Conservation (phyloP, 2,888 invertebrate genomes). For the Campoplex nolae region DNA sequence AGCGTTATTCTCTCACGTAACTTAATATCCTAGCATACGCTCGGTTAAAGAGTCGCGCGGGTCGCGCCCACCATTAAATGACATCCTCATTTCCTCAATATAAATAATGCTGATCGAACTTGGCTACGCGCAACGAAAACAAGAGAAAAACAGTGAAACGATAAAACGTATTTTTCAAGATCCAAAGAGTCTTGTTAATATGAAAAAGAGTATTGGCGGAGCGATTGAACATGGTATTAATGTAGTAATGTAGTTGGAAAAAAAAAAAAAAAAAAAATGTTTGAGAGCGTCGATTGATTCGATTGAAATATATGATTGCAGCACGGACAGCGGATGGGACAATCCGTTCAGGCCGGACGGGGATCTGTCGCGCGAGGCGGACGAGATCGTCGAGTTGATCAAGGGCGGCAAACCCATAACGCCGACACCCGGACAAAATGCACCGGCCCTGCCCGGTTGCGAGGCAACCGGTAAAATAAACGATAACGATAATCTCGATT, state of each 20-base stretch:
- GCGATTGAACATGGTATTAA: no score
- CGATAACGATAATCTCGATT: slow-evolving; percentile 76
- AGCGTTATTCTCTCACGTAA: slow-evolving; percentile 69
- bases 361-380: slow-evolving; percentile 96
- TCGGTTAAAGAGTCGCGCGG: slow-evolving; percentile 57
- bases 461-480: slow-evolving; percentile 78
- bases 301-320: slow-evolving; percentile 84
- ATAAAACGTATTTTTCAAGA: no score
- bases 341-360: slow-evolving; percentile 99
- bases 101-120: slow-evolving; percentile 51
- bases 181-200: no score
- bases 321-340: slow-evolving; percentile 98
- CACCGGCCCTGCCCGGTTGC: slow-evolving; percentile 86
- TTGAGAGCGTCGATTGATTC: not conserved
- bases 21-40: slow-evolving; percentile 55
- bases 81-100: slow-evolving; percentile 61
- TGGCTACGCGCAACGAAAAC: not conserved
- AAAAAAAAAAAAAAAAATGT: no score
- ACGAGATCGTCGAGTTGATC: slow-evolving; percentile 97
- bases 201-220: no score
- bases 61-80: slow-evolving; percentile 65
- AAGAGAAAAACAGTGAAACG: slow-evolving; percentile 8
- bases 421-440: slow-evolving; percentile 85
- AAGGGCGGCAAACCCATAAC: slow-evolving; percentile 96
- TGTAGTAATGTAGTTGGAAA: no score